Evolutionary conservation across 2,888 invertebrate genomes (phyloP).

Genomic region (Muschampia plurimacula): DNA sequence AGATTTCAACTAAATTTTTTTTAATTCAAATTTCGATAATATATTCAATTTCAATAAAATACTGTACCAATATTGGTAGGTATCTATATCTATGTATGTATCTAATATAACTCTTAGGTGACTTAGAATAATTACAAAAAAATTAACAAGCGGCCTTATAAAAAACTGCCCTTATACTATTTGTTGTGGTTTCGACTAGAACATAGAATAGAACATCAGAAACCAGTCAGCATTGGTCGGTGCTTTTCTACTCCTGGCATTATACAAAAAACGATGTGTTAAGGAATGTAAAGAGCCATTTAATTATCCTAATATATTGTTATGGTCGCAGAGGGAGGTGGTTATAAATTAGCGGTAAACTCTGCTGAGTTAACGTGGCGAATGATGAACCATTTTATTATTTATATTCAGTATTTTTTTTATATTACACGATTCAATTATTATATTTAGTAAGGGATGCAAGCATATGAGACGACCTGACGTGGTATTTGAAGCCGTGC

Average conservation of each 20-base stretch:
- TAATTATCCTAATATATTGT: slow-evolving; percentile 86
- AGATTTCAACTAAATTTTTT: too few relatives aligned
- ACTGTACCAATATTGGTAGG: too few relatives aligned
- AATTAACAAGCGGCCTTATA: slow-evolving; percentile 70
- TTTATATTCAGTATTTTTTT: neutral
- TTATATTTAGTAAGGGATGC: neutral
- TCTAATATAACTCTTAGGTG: slow-evolving; percentile 41
- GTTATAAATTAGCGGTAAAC: slow-evolving; percentile 77
- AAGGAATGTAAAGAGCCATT: slow-evolving; percentile 85
- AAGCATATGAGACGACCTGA: neutral
- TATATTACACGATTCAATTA: too few relatives aligned
- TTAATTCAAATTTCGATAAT: neutral
- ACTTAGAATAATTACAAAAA: slow-evolving; percentile 68
- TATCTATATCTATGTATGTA: neutral
- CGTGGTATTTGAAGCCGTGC: slow-evolving; percentile 9
- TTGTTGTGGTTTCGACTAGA: slow-evolving; percentile 82
- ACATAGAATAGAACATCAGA: slow-evolving; percentile 77
- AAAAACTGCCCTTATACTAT: slow-evolving; percentile 81
- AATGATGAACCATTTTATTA: slow-evolving; percentile 48
- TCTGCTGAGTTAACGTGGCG: slow-evolving; percentile 67
- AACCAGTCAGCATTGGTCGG: slow-evolving; percentile 84
- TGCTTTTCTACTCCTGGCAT: slow-evolving; percentile 79
- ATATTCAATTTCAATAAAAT: neutral
- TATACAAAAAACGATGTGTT: slow-evolving; percentile 83
- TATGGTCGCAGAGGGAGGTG: slow-evolving; percentile 80